Base-by-base conservation (phyloP, 2,797 vertebrate genomes). In the Tamandua tetradactyla region DNA sequence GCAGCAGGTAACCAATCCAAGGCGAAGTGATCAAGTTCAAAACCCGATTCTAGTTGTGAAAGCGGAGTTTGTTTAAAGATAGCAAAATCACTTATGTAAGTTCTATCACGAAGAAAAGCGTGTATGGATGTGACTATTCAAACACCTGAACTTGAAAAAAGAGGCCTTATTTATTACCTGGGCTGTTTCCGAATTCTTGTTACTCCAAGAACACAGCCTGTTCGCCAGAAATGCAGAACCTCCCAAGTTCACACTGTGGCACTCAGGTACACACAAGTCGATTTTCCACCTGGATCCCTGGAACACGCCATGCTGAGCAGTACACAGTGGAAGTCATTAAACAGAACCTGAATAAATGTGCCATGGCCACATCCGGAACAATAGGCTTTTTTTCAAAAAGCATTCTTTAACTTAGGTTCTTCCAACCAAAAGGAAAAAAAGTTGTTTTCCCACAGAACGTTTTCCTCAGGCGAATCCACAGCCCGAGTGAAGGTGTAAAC, bases 321-420 rank as follows among this genome's bases (percentile, higher is more conserved):
- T 62, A 96, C 96, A 94, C 61, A 62, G 69, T 88, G 87, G 74
- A 90, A 85, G 64, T 90, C 94, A 90, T 89, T 94, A 93, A 95
- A 69, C 82, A 96, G 81, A 92, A 85, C 81, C 81, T 72, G 94
- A 32, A 68, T 61, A 89, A 68, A 62, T 84, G 57, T 74, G 55
- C 79, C 90, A 81, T 72, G 71, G 62, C 84, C 94, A 96, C 93
- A 97, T 93, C 95, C 95, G 95, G 95, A 94, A 96, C 81, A 92
- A 57, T 23, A 81, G 27, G 4, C n/a, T n/a, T n/a, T 40, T 52
- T 74, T 68, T 69, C 23, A 42, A n/a, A 42, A 71, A 74, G 18
- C 30, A 85, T 59, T 69, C 11, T 20, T 37, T 88, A 79, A 89
- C 76, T 92, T 72, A 82, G 59, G 40, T 89, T 91, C 55, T 91